These are phyloP conservation scores for Megaceryle alcyon DNA, from an alignment of 2,797 vertebrate genomes.

Conservation along the genomic window DNA sequence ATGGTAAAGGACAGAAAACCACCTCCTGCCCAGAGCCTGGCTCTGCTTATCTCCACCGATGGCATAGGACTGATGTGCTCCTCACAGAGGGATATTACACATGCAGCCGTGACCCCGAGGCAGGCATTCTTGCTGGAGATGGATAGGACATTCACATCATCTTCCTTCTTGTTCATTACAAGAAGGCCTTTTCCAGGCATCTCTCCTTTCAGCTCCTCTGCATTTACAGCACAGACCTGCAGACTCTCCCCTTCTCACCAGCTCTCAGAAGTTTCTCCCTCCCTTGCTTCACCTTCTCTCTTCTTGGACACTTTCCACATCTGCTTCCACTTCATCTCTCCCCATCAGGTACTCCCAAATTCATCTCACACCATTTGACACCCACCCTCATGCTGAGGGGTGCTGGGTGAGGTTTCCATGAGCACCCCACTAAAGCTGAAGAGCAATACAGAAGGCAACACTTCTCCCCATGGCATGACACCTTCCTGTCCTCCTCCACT, in stretches of 20 bases:
- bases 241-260: background rate
- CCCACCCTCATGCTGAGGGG: background rate
- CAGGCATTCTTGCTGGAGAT: background rate
- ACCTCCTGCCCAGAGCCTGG: background rate
- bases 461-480: rapidly evolving
- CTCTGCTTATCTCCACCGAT: rapidly evolving
- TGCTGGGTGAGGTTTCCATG: background rate
- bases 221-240: background rate
- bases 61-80: background rate
- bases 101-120: background rate
- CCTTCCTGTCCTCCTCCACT: background rate
- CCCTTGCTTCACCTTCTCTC: background rate
- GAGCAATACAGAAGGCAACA: background rate
- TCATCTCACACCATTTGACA: background rate
- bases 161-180: background rate
- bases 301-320: background rate
- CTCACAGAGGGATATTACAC: background rate
- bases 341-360: background rate
- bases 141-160: background rate
- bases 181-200: too few species aligned
- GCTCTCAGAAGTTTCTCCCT: background rate
- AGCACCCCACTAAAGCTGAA: background rate
- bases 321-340: background rate
- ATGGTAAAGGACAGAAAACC: background rate
- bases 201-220: background rate